Evolutionary conservation across 2,113 vertebrate genomes (phyloP).

Genomic region (Erpornis zantholeuca): DNA sequence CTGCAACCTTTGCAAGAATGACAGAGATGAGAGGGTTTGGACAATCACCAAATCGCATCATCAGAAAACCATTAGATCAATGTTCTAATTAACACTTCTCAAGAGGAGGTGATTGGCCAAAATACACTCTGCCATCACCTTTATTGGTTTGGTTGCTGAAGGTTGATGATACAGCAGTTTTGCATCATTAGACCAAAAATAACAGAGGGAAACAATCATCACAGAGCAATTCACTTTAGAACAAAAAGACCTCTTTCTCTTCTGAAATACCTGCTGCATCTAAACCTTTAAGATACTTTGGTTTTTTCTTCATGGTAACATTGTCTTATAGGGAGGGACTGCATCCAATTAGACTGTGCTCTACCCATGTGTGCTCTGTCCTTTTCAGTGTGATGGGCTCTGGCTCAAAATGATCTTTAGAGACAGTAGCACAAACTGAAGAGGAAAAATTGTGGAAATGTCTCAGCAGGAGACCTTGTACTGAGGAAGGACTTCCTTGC

Average conservation of each 20-base stretch:
- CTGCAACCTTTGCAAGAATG: not conserved
- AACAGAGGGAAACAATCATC: not conserved
- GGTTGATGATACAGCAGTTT: not conserved
- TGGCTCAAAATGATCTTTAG: not conserved
- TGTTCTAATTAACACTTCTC: not conserved
- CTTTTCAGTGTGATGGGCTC: not conserved
- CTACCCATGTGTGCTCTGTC: accelerated
- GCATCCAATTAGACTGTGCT: not conserved
- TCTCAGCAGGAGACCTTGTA: not conserved
- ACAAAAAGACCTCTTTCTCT: not conserved
- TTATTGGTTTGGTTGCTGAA: not conserved
- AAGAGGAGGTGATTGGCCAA: not conserved
- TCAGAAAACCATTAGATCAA: not conserved
- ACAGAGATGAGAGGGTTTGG: not conserved
- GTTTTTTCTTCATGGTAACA: not conserved
- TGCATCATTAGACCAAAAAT: not conserved
- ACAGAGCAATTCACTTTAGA: not conserved
- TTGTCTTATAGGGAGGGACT: not conserved
- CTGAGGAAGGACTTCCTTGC: not conserved
- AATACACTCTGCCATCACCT: not conserved
- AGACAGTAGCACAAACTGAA: not conserved
- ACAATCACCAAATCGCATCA: not conserved
- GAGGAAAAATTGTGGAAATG: not conserved
- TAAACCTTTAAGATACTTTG: not conserved
- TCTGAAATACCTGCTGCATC: not conserved